Evolutionary conservation across 2,888 invertebrate genomes (phyloP), one percentile per base, ranked within the genome.

Genomic region (Uropetala carovei): DNA sequence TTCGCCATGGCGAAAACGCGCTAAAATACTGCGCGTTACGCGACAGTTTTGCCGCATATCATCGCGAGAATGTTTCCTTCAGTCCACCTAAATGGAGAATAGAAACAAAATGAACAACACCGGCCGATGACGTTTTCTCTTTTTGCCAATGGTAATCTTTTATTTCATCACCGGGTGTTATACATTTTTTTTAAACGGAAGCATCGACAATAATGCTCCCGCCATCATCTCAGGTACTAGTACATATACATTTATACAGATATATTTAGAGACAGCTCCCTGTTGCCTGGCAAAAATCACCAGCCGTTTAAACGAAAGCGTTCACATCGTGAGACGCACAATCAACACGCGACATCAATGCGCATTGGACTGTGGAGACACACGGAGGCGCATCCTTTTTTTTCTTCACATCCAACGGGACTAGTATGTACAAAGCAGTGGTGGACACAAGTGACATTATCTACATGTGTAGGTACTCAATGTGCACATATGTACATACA

Each of bases 211-310:
- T 22, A 27, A 75, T 43, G 64, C 60, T 64, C 89, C 89, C 64
- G 18, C 64, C 68, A 89, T 89, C 64, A 89, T 89, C 89, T 89
- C 89, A 89, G 89, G 89, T 89, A 89, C 89, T 89, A 89, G 89
- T 89, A 89, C 64, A 89, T 30, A 27, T 27, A 27, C 60, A 86
- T 60, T 60, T 86, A 27, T 60, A 57, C 22, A 60, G 60, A 57
- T 27, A 60, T 86, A 60, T 27, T 86, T 60, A 57, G 27, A 86
- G n/a, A 89, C 18, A 86, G 68, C 64, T 68, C n/a, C 56, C 43
- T 89, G 27, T 18, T 60, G 86, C 59, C 60, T 43, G 59, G 60
- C 22, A 86, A 60, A 64, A 60, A 86, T 86, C 16, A 30, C 43
- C 89, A 58, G 56, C n/a, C 64, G 4, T 30, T 60, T 60, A 58